Conservation (phyloP, 2,888 invertebrate genomes). For the Andrena flavipes region DNA sequence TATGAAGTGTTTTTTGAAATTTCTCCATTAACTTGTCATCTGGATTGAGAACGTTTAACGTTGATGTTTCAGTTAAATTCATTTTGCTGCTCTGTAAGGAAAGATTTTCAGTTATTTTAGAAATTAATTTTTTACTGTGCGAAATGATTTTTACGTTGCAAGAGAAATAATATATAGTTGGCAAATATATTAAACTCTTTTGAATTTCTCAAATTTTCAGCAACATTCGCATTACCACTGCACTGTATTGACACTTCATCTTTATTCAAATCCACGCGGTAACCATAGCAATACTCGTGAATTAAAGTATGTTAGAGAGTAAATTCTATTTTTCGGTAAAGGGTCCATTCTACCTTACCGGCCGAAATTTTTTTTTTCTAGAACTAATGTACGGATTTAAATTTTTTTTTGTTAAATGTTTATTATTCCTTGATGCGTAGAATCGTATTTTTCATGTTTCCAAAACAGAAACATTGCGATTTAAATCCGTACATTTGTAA, state of each 20-base stretch:
- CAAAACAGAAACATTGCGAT: too few species aligned
- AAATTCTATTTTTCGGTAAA: background rate
- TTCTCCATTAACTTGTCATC: slow-evolving; percentile 90
- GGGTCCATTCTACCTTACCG: too few species aligned
- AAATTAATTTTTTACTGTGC: background rate
- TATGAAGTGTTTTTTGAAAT: slow-evolving; percentile 90
- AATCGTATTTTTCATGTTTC: too few species aligned
- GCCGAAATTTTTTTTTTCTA: too few species aligned
- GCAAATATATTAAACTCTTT: background rate
- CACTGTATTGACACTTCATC: background rate
- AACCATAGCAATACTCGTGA: slow-evolving; percentile 9
- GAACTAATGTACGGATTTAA: too few species aligned
- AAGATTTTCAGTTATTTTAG: background rate
- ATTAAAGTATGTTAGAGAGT: background rate
- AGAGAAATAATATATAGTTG: slow-evolving; percentile 2
- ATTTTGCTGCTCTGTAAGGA: slow-evolving; percentile 11
- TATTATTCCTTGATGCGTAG: too few species aligned
- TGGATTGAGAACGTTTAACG: slow-evolving; percentile 88
- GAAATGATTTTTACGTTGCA: background rate
- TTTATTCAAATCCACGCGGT: slow-evolving; percentile 17
- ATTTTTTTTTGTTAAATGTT: too few species aligned
- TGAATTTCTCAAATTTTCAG: background rate
- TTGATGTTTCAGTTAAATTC: background rate
- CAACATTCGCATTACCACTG: background rate
- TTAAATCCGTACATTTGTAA: too few species aligned